Evolutionary conservation across 2,113 vertebrate species (phyloP).

Genomic region (Actenoides hombroni): DNA sequence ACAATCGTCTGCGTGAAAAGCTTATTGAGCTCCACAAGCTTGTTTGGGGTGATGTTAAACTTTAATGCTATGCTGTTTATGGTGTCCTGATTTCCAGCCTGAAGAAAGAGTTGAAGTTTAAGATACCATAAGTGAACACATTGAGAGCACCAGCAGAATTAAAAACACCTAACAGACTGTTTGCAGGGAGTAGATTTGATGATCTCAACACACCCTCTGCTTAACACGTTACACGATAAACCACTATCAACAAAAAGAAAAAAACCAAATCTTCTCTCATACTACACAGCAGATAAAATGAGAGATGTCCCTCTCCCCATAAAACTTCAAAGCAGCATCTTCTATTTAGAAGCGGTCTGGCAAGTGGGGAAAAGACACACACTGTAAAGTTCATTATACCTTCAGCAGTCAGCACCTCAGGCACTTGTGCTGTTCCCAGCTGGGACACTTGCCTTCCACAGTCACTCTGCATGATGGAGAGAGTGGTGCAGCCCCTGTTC

Average conservation of each 20-base stretch:
- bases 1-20: slow-evolving; percentile 92
- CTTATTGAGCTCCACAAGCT: slow-evolving; percentile 93
- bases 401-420: rapidly evolving
- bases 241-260: background rate
- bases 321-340: background rate
- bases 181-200: background rate
- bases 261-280: background rate
- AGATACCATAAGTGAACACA: background rate
- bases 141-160: background rate
- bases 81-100: slow-evolving; percentile 90
- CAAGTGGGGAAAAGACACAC: background rate
- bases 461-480: background rate
- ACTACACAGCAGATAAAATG: background rate
- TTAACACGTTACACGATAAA: background rate
- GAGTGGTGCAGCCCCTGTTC: background rate
- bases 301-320: background rate
- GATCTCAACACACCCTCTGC: background rate
- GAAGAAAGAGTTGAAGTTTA: slow-evolving; percentile 40
- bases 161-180: background rate
- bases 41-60: slow-evolving; percentile 95
- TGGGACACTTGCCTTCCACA: background rate
- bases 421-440: background rate
- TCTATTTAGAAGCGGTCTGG: background rate
- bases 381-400: background rate
- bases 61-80: slow-evolving; percentile 93